Evolutionary conservation across 2,797 vertebrate genomes (phyloP), one percentile per base, ranked within the genome.

Genomic region (Pantherophis vulpinus): DNA sequence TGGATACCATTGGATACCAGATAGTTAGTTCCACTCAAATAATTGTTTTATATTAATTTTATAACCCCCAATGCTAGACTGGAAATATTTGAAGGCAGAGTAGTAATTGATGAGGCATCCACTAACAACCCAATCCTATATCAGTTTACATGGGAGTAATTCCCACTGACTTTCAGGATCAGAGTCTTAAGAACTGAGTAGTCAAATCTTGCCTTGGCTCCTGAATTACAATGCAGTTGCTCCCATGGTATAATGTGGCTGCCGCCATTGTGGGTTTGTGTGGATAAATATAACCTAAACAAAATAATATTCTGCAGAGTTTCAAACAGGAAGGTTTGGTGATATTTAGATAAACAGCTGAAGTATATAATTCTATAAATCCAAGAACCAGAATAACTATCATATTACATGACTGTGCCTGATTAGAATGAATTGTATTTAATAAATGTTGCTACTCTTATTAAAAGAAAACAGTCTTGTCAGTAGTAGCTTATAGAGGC

Each of bases 391-490:
- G 63, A 93, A 93, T 94, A 96, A 90, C 88, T 91, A 93, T 95
- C 37, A 0, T 0, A 0, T 96, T 95, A 95, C 70, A 0, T 56
- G 87, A 93, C 94, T 94, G 59, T 70, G 79, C 88, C 91, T 16
- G 86, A 60, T 70, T 42, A 89, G 42, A 92, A 95, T 89, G 92
- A 93, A 59, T 42, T 94, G 91, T 89, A 93, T 94, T 96, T 95
- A 96, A 93, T 92, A 95, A 95, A 96, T 88, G 56, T 47, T 93
- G 89, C 94, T 89, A 61, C 94, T 96, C 93, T 88, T 94, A 94
- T 93, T 93, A 56, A 93, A 96, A 93, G 5, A 0, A 95, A 94
- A 94, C 89, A 86, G 59, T 56, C 91, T 95, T 83, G 60, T 61
- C 61, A 91, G 32, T 58, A 61, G 83, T 70, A 87, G 60, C 3